These are phyloP conservation scores for Streptopelia turtur DNA, from an alignment of 2,797 vertebrate species.

Conservation along the genomic window DNA sequence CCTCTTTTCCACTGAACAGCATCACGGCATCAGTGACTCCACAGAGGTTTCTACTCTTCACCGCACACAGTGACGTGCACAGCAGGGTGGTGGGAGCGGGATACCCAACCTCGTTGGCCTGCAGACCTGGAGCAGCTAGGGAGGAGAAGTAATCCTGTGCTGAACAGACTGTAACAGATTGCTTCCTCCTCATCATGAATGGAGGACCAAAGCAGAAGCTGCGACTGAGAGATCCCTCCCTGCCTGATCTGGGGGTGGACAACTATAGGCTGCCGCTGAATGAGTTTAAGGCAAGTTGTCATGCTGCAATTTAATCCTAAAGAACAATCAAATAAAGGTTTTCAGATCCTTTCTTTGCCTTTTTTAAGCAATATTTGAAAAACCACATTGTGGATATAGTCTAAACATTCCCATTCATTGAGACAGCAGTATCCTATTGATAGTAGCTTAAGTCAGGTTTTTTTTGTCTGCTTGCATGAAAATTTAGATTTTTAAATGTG, in stretches of 20 bases:
- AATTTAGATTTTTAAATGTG: background rate
- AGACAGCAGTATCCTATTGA: slow-evolving; percentile 4
- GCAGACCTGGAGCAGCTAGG: background rate
- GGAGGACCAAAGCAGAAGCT: background rate
- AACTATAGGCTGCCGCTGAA: background rate
- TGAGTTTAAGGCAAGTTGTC: background rate
- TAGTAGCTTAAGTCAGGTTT: background rate
- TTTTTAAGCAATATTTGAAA: background rate
- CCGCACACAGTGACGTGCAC: fast-evolving
- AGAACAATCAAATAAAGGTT: background rate
- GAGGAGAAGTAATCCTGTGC: background rate
- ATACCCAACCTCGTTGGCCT: background rate
- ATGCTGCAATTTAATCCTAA: background rate
- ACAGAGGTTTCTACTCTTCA: background rate
- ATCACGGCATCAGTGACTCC: too few species aligned
- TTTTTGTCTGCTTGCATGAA: background rate
- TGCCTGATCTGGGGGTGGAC: background rate
- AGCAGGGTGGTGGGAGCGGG: background rate
- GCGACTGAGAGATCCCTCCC: background rate
- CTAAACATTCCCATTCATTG: background rate
- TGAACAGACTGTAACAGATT: background rate
- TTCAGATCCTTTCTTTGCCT: background rate
- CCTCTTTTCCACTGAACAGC: background rate
- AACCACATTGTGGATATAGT: background rate
- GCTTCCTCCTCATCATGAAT: background rate